phyloP scores from a whole-genome alignment of 2,888 invertebrate species.

The Entomobrya multifasciata region DNA sequence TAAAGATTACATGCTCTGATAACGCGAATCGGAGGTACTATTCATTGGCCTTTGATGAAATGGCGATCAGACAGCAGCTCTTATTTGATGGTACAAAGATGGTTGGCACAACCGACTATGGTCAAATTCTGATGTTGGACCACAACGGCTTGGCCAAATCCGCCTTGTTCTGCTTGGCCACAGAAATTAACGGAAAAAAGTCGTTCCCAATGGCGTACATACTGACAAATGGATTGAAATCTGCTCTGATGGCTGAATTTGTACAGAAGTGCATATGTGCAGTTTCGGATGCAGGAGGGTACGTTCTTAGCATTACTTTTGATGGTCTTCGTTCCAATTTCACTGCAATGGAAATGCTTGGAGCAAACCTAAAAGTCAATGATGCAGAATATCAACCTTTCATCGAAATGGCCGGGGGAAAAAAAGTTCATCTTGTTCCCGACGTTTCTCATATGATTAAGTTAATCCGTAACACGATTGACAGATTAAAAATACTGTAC shows the following conservation, averaged over 20 bases:
- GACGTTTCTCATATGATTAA: conserved; percentile 15
- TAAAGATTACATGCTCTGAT: background rate
- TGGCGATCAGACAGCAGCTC: background rate
- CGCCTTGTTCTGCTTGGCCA: background rate
- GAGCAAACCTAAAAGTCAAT: background rate
- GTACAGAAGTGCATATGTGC: background rate
- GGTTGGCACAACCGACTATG: background rate
- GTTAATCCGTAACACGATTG: background rate
- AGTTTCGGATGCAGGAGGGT: background rate
- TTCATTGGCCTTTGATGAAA: background rate
- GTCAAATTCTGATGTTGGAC: background rate
- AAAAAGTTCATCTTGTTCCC: background rate
- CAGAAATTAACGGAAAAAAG: background rate
- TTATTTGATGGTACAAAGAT: background rate
- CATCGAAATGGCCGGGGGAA: background rate
- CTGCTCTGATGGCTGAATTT: background rate
- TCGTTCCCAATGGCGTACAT: background rate
- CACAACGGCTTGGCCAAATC: background rate
- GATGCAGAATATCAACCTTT: background rate
- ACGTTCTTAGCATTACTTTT: background rate
- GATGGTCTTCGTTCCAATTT: background rate
- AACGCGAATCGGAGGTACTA: background rate
- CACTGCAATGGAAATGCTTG: no score
- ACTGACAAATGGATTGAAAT: background rate
- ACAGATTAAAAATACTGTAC: background rate